Percentiles rank a stretch among this genome's conserved stretches.
These are phyloP conservation scores for Oscheius sp. DNA, from an alignment of 1,140 invertebrate species.

Conservation along the genomic window DNA sequence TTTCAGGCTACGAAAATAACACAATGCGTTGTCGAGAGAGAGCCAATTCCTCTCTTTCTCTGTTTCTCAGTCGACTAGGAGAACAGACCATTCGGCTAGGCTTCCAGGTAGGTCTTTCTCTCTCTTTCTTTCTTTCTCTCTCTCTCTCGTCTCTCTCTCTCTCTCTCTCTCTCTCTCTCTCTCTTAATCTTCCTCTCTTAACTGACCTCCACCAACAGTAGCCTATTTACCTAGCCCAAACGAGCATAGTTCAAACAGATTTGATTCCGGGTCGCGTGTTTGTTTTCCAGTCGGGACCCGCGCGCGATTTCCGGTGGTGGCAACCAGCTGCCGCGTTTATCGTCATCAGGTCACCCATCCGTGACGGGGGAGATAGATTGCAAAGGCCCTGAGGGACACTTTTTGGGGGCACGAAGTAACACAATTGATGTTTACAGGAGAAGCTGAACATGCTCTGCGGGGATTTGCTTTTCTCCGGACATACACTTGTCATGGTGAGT, in stretches of 20 bases:
- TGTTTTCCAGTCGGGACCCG: too few relatives aligned
- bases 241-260: too few relatives aligned
- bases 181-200: too few relatives aligned
- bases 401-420: not conserved
- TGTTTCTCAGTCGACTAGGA: constrained; percentile 20
- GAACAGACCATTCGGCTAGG: constrained; percentile 40
- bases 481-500: constrained; percentile 55
- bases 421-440: constrained; percentile 25
- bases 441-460: constrained; percentile 56
- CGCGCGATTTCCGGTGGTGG: not conserved
- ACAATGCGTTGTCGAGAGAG: constrained; percentile 22
- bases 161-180: not conserved
- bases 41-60: not conserved
- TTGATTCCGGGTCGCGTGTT: too few relatives aligned
- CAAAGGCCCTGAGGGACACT: not conserved
- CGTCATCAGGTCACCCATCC: not conserved
- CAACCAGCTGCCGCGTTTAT: not conserved
- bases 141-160: too few relatives aligned
- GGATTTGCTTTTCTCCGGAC: constrained; percentile 56
- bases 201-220: too few relatives aligned
- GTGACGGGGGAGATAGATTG: not conserved
- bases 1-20: constrained; percentile 34
- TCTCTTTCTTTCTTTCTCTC: too few relatives aligned
- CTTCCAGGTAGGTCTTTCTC: constrained; percentile 25
- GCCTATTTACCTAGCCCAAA: too few relatives aligned